A percentile compares a stretch with the other conserved stretches of the same genome.
phyloP scores from a whole-genome alignment of 2,797 vertebrate genomes.

The Huso huso region DNA sequence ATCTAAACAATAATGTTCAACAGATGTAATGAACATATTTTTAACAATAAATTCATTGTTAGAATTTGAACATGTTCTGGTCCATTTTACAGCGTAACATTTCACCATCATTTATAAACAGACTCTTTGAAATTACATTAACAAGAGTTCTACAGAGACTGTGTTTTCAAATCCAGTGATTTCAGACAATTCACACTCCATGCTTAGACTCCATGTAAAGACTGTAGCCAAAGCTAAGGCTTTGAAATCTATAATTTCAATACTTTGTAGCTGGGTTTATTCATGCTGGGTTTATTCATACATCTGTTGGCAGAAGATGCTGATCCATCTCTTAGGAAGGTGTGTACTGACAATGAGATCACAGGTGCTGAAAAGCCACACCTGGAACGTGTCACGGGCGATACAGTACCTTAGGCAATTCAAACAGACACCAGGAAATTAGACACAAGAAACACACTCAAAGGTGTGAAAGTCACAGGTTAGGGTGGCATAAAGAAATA shows the following conservation, averaged over 20 bases:
- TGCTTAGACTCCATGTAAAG: not conserved
- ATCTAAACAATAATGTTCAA: no score
- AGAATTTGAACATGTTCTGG: not conserved
- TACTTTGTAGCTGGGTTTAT: not conserved
- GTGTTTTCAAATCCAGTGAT: no score
- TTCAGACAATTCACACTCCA: not conserved
- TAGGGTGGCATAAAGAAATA: not conserved
- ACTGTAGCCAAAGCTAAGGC: no score
- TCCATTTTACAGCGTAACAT: slow-evolving; percentile 21
- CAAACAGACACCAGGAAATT: not conserved
- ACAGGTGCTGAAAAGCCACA: not conserved
- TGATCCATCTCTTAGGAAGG: no score
- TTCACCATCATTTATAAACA: slow-evolving; percentile 1
- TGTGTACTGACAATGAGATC: no score
- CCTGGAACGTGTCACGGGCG: not conserved
- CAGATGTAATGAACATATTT: no score
- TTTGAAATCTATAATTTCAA: not conserved
- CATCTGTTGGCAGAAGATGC: no score
- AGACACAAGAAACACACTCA: slow-evolving; percentile 1
- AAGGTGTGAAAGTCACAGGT: slow-evolving; percentile 3
- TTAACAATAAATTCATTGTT: no score
- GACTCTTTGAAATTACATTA: slow-evolving; percentile 1
- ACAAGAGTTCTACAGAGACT: not conserved
- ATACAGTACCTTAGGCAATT: not conserved
- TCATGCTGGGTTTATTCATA: no score